These are phyloP conservation scores for Thera britannica DNA, from an alignment of 2,888 invertebrate species.

Conservation along the genomic window DNA sequence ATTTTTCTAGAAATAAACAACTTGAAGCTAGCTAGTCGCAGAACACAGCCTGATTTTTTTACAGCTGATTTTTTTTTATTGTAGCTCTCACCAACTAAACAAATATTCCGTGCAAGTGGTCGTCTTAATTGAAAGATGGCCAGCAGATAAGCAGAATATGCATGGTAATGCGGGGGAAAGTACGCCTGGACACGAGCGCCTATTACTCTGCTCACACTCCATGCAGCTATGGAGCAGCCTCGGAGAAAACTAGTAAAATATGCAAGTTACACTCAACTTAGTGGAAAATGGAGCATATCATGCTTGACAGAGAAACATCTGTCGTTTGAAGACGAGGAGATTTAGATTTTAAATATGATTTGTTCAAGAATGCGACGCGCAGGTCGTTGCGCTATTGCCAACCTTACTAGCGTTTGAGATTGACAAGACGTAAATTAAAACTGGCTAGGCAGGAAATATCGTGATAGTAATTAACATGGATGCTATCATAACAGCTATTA, in stretches of 20 bases:
- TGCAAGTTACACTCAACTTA: constrained; percentile 2
- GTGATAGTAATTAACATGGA: background rate
- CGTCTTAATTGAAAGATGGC: constrained; percentile 53
- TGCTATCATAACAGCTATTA: no score
- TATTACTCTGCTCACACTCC: constrained; percentile 37
- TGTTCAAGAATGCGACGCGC: background rate
- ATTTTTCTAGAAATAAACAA: background rate
- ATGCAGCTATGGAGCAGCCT: constrained; percentile 15
- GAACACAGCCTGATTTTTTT: background rate
- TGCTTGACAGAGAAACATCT: background rate
- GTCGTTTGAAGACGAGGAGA: background rate
- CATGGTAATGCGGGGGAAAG: constrained; percentile 63
- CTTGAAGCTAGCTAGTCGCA: background rate
- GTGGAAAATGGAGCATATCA: constrained; percentile 9
- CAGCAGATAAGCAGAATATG: constrained; percentile 49
- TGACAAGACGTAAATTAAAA: no score
- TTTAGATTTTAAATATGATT: background rate
- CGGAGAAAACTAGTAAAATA: constrained; percentile 11
- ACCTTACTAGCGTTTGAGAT: no score
- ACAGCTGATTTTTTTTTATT: background rate
- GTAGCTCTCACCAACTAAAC: constrained; percentile 3
- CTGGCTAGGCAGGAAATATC: no score
- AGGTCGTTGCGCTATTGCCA: no score
- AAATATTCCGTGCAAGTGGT: constrained; percentile 27
- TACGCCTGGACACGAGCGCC: constrained; percentile 46